Conservation (phyloP, 2,888 invertebrate genomes). For the Mactromeris polynyma region DNA sequence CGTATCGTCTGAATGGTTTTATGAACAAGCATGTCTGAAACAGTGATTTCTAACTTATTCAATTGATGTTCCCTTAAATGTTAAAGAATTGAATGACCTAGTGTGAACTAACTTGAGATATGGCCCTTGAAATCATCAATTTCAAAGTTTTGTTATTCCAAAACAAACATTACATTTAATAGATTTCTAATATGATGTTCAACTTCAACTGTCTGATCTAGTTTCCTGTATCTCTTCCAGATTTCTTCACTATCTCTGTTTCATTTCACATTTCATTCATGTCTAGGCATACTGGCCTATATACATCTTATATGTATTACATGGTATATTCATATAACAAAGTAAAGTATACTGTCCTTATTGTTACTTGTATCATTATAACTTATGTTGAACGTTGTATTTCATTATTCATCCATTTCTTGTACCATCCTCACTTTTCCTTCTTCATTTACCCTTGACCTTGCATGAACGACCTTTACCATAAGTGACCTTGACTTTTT, state of each 20-base stretch:
- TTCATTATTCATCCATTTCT: constrained; percentile 16
- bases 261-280: background rate
- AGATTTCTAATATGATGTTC: background rate
- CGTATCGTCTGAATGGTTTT: too few relatives aligned
- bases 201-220: constrained; percentile 4
- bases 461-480: constrained; percentile 37
- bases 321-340: background rate
- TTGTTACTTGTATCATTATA: background rate
- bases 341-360: background rate
- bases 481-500: constrained; percentile 31
- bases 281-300: background rate
- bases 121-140: too few relatives aligned
- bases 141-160: too few relatives aligned
- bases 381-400: background rate
- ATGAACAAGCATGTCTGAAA: too few relatives aligned
- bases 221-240: background rate
- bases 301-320: background rate
- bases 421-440: constrained; percentile 3
- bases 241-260: background rate
- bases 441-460: constrained; percentile 17
- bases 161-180: background rate
- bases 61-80: too few relatives aligned
- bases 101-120: too few relatives aligned
- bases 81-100: too few relatives aligned
- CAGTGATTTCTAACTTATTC: too few relatives aligned